phyloP scores from a whole-genome alignment of 2,113 vertebrate genomes.

The Phainopepla nitens region DNA sequence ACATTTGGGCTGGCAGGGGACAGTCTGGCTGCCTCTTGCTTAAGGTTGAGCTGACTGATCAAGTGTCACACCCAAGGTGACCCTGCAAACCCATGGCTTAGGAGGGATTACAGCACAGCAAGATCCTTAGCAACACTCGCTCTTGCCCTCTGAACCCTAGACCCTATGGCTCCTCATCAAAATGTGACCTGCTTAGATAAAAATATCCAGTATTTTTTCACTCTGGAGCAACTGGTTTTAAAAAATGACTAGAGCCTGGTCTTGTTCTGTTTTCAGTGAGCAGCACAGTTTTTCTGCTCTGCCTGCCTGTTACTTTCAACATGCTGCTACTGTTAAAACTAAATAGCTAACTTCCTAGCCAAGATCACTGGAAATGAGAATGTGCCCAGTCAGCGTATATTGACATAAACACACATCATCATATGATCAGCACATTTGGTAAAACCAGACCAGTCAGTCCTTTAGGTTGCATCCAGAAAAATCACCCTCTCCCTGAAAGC shows the following conservation, averaged over 20 bases:
- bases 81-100: conserved; percentile 14
- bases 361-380: neutral
- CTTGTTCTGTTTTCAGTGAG: neutral
- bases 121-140: neutral
- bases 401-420: neutral
- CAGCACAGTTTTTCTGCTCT: neutral
- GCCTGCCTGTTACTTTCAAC: neutral
- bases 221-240: neutral
- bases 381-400: neutral
- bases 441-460: neutral
- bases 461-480: neutral
- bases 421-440: neutral
- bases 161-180: conserved; percentile 32
- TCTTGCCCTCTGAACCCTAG: conserved; percentile 36
- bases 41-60: conserved; percentile 24
- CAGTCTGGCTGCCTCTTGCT: conserved; percentile 1
- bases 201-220: conserved; percentile 18
- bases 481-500: neutral
- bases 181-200: conserved; percentile 41
- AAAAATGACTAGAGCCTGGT: neutral
- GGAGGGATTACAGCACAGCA: conserved; percentile 1
- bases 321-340: neutral
- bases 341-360: neutral
- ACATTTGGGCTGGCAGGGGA: neutral
- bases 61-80: conserved; percentile 39